phyloP scores from a whole-genome alignment of 2,888 invertebrate genomes.

The Trissonchulus sp. region DNA sequence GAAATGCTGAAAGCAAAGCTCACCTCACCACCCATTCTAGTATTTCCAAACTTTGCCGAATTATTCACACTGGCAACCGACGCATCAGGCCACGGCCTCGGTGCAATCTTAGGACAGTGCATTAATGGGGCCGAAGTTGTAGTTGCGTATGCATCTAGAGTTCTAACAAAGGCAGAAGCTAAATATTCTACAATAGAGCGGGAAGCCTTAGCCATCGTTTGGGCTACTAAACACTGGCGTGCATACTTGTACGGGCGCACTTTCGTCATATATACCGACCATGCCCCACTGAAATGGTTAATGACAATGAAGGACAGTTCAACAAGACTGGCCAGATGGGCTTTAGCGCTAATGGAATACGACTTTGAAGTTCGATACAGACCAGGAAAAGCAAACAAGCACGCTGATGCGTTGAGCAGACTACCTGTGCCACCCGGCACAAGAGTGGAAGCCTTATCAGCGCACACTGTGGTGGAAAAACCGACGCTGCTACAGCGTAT shows the following conservation, averaged over 20 bases:
- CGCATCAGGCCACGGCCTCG: constrained; percentile 40
- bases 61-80: constrained; percentile 40
- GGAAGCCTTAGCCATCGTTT: too few relatives aligned
- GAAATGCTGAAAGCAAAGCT: too few relatives aligned
- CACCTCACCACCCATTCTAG: too few relatives aligned
- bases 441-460: too few relatives aligned
- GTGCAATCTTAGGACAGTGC: constrained; percentile 39
- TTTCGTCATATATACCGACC: constrained; percentile 30
- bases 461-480: too few relatives aligned
- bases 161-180: constrained; percentile 36
- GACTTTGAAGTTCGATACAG: constrained; percentile 52
- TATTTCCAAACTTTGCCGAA: too few relatives aligned
- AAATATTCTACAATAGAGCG: too few relatives aligned
- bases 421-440: too few relatives aligned
- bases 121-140: constrained; percentile 34
- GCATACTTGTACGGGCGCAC: constrained; percentile 27
- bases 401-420: constrained; percentile 53
- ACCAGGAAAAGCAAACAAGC: constrained; percentile 51
- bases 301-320: too few relatives aligned
- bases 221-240: too few relatives aligned
- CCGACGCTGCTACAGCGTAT: too few relatives aligned
- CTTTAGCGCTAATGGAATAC: constrained; percentile 53
- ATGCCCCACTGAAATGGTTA: too few relatives aligned
- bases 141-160: constrained; percentile 40
- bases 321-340: constrained; percentile 56